A percentile compares a stretch with the other conserved stretches of the same genome.
Conservation (phyloP, 2,888 invertebrate species). For the Pteria penguin region DNA sequence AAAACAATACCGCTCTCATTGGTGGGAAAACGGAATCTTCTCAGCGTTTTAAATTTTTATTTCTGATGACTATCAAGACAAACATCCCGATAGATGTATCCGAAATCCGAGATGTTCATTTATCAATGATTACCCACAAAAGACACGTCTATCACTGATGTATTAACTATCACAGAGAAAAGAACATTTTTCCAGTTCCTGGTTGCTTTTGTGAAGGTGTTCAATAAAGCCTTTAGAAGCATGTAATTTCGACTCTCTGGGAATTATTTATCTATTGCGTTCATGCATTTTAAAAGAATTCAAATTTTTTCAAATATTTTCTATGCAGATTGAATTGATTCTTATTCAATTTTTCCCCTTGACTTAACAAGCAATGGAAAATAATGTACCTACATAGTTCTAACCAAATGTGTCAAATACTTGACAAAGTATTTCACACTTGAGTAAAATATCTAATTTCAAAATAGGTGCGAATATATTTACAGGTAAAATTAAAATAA, state of each 20-base stretch:
- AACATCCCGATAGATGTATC: not conserved
- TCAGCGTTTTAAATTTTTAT: conserved; percentile 19
- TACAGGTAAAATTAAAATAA: no score
- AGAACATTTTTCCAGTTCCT: conserved; percentile 40
- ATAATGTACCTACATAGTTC: no score
- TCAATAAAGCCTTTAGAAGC: conserved; percentile 1
- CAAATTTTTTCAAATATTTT: no score
- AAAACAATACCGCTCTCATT: conserved; percentile 20
- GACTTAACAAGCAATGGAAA: no score
- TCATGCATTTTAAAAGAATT: no score
- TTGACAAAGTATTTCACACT: no score
- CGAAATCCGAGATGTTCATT: not conserved
- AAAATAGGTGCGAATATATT: no score
- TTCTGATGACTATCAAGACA: conserved; percentile 23
- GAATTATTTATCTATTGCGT: conserved; percentile 23
- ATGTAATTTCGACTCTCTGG: conserved; percentile 29
- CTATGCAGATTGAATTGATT: no score
- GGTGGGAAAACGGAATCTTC: conserved; percentile 22
- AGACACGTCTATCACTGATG: conserved; percentile 14
- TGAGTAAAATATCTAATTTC: no score
- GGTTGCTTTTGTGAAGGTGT: conserved; percentile 13
- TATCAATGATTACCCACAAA: conserved; percentile 6
- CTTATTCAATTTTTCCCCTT: no score
- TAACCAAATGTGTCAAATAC: no score
- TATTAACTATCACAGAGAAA: conserved; percentile 13